Base-by-base conservation (phyloP, 1,140 invertebrate genomes). In the Orius laevigatus region DNA sequence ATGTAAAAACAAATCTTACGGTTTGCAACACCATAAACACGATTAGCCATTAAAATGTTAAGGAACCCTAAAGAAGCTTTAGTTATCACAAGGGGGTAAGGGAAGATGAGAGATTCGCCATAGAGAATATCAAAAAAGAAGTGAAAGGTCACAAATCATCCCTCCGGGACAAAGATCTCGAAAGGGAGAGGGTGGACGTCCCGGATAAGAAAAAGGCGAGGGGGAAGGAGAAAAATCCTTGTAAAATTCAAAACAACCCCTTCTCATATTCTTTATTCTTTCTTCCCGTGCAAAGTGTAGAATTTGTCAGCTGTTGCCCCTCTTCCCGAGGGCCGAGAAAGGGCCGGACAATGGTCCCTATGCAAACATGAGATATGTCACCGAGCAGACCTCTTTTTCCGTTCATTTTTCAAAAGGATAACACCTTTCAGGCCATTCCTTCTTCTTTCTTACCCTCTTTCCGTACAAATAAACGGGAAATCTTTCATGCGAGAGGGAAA, bases 351-450 rank as follows among this genome's bases (percentile, higher is more conserved):
- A 33, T 34, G 25, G 44, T 43, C 20, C 20, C 20, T 32, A 31
- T 34, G 44, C 32, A 31, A 46, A 34, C 44, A 32, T 46, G 44
- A 31, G 44, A 46, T 33, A 46, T 33, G 44, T 43, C 41, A 14
- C 16, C 20, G 41, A n/a, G n/a, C 32, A 12, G n/a, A 31, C n/a
- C n/a, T 25, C 16, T 46, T 46, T 15, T 46, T 34, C 20, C n/a
- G 20, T 10, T 14, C 20, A 46, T 34, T 46, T 46, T 33, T 46
- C 32, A 33, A 19, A 46, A 34, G 31, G 25, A 31, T 25, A 12
- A 34, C 20, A 18, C 11, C 15, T 18, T 43, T 20, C 20, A 25
- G 11, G 10, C 11, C 5, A 25, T 43, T 18, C 10, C n/a, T n/a
- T 43, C 15, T 16, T 43, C 12, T 43, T 20, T 18, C 3, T 43